These are phyloP conservation scores for Pangasius mekongensis DNA, from an alignment of 2,797 vertebrate species.

Conservation along the genomic window DNA sequence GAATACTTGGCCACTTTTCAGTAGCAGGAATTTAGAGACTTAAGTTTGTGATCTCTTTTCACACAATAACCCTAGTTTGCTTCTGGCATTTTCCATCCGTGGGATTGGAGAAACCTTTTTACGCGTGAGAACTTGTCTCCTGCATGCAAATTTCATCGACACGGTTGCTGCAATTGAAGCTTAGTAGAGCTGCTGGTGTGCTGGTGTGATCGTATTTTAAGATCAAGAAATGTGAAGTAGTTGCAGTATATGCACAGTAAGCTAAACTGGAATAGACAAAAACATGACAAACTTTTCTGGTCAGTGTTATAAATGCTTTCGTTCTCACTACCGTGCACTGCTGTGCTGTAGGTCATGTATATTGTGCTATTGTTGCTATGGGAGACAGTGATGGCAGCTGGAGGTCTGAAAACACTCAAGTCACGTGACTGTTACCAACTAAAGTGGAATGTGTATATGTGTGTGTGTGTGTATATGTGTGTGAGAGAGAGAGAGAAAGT, in stretches of 20 bases:
- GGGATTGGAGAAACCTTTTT: conserved; percentile 24
- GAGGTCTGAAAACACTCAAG: not conserved
- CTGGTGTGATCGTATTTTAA: not conserved
- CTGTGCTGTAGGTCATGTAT: conserved; percentile 35
- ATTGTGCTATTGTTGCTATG: conserved; percentile 36
- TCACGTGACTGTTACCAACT: conserved; percentile 24
- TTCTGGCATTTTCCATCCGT: conserved; percentile 11
- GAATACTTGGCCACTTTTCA: not conserved
- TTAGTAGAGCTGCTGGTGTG: not conserved
- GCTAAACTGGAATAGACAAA: not conserved
- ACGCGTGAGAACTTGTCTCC: conserved; percentile 17
- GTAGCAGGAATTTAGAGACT: not conserved
- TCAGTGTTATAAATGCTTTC: not conserved
- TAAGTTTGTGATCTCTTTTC: not conserved
- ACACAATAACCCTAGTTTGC: not conserved
- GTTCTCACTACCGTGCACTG: conserved; percentile 13
- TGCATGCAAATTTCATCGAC: conserved; percentile 22
- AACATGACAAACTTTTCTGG: not conserved
- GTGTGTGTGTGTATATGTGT: conserved; percentile 28
- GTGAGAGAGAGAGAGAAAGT: not conserved
- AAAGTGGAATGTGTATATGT: conserved; percentile 21
- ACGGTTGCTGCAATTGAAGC: not conserved
- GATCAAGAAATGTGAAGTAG: not conserved
- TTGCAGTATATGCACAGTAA: not conserved
- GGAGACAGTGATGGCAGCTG: conserved; percentile 27